Evolutionary conservation across 2,888 invertebrate genomes (phyloP).

Genomic region (Eupithecia centaureata): DNA sequence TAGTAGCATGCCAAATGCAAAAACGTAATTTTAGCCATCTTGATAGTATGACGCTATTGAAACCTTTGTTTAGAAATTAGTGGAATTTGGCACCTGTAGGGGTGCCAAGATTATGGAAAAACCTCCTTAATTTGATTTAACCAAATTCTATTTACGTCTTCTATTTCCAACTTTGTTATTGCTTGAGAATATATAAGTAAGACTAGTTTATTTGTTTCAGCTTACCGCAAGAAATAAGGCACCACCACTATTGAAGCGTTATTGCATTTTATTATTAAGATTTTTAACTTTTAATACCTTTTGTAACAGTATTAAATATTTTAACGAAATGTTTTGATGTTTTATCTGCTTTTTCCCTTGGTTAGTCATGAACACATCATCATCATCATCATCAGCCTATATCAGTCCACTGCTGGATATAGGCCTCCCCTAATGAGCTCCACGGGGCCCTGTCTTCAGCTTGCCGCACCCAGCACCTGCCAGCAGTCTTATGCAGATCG

Average conservation of each 20-base stretch:
- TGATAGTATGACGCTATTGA: no score
- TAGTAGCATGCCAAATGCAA: no score
- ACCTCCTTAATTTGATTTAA: no score
- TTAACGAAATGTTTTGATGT: not conserved
- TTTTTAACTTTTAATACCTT: not conserved
- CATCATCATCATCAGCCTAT: no score
- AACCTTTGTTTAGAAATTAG: no score
- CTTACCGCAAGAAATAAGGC: slow-evolving; percentile 61
- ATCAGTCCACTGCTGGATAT: not conserved
- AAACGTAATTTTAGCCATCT: no score
- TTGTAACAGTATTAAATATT: not conserved
- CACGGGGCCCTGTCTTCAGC: no score
- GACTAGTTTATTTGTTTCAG: slow-evolving; percentile 54
- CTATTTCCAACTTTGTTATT: not conserved
- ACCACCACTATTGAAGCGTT: slow-evolving; percentile 40
- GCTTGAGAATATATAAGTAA: not conserved
- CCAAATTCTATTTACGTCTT: not conserved
- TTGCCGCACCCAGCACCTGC: no score
- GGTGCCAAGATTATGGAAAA: no score
- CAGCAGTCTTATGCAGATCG: no score
- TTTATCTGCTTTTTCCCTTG: not conserved
- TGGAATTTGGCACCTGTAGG: no score
- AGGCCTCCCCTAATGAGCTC: no score
- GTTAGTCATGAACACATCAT: not conserved
- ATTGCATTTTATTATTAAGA: not conserved